Evolutionary conservation across 1,140 invertebrate species (phyloP), one percentile per base, ranked within the genome.

Genomic region (Drosophila insularis): DNA sequence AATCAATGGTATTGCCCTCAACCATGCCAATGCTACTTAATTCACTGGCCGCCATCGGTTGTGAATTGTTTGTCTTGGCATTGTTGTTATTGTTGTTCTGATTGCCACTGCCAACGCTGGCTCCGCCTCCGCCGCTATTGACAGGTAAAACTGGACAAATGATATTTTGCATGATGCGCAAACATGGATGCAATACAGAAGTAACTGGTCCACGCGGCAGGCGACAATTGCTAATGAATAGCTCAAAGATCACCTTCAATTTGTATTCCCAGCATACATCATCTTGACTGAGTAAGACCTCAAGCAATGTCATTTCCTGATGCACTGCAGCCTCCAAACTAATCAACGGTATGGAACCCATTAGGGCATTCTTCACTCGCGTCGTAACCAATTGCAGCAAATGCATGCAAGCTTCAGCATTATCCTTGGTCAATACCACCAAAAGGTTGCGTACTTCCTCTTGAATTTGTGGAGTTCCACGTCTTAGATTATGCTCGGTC

Each of bases 251-350:
- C 86, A 97, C 97, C 43, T 97, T 95, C 0, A 99, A 92, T 89
- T 98, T 96, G 63, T 96, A 95, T 92, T 99, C 98, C 98, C 98
- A 99, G 91, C 98, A 99, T 0, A 96, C 95, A 81, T 99, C 98
- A 87, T 99, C 97, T 74, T 98, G 97, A 75, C 98, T 96, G 0
- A 99, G 95, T 7, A 98, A 94, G 1, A 96, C 96, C 0, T 97
- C 96, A 23, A 99, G 92, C 2, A 99, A 91, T 4, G 97, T 94
- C 90, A 99, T 97, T 92, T 98, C 97, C 90, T 98, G 96, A 43
- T 97, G 92, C 64, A 97, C 94, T 63, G 97, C 94, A 69, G 96
- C 93, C 82, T 96, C 96, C 81, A 97, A 90, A 86, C 97, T 96
- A 6, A 95, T 94, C n/a, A 80, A 92, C 90, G 91, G 91, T 62